Percentiles rank a stretch among this genome's conserved stretches.
These are phyloP conservation scores for Oligia fasciuncula DNA, from an alignment of 2,888 invertebrate genomes.

Conservation along the genomic window DNA sequence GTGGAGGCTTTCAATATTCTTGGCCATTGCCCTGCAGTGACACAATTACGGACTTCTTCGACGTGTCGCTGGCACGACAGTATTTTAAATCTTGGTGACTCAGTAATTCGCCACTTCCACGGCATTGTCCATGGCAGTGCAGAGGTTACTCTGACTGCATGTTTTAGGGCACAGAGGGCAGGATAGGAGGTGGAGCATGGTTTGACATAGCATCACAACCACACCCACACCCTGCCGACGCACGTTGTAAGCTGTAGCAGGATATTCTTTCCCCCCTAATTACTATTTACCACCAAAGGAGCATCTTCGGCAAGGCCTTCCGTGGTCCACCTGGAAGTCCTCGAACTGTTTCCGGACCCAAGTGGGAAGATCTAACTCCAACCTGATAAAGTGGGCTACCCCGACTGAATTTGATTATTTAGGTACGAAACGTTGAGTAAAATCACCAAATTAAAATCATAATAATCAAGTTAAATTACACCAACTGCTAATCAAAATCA, in stretches of 20 bases:
- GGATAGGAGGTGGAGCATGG: not conserved
- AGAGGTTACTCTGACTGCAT: not conserved
- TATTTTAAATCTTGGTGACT: not conserved
- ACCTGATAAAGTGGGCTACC: not conserved
- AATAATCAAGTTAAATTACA: not conserved
- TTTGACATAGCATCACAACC: not conserved
- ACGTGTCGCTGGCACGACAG: too few species aligned
- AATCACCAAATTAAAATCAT: not conserved
- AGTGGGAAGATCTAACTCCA: not conserved
- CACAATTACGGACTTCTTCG: not conserved
- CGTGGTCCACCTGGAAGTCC: not conserved
- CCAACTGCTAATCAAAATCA: conserved; percentile 18
- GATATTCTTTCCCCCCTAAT: not conserved
- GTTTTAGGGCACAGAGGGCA: not conserved
- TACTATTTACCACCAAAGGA: not conserved
- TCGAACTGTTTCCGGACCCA: not conserved
- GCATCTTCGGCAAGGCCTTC: not conserved
- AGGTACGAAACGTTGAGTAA: not conserved
- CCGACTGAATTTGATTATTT: not conserved
- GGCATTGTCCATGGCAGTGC: not conserved
- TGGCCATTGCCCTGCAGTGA: not conserved
- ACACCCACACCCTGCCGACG: not conserved
- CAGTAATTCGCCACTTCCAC: not conserved
- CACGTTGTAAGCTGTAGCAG: not conserved
- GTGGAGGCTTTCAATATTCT: not conserved